phyloP scores from a whole-genome alignment of 2,113 vertebrate species.

The Periophthalmodon schlosseri region DNA sequence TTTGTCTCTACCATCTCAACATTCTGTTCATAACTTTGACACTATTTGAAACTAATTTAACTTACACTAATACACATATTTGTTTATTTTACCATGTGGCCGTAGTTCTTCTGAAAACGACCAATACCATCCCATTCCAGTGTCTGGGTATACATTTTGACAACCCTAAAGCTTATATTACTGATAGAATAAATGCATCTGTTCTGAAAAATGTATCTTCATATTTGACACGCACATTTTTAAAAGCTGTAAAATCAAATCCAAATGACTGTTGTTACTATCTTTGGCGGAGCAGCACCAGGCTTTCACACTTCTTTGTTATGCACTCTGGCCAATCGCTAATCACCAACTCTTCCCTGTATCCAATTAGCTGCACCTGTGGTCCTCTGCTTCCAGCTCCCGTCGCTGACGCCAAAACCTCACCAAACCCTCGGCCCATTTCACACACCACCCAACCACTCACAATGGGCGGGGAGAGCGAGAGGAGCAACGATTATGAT shows the following conservation, averaged over 20 bases:
- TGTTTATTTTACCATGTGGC: no score
- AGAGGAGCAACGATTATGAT: not conserved
- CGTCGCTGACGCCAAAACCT: conserved; percentile 12
- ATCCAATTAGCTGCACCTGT: conserved; percentile 29
- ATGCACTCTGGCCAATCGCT: conserved; percentile 18
- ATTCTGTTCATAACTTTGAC: no score
- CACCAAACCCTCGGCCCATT: not conserved
- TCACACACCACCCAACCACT: not conserved
- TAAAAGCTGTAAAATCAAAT: not conserved
- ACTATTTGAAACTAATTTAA: no score
- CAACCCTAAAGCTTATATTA: no score
- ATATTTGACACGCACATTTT: not conserved
- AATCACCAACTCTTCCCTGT: conserved; percentile 20
- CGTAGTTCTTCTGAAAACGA: no score
- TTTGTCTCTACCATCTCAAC: no score
- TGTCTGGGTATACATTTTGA: not conserved
- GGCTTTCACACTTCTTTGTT: not conserved
- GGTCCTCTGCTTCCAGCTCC: conserved; percentile 16
- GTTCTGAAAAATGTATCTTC: not conserved
- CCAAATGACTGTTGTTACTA: not conserved
- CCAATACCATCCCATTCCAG: no score
- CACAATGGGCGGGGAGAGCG: not conserved
- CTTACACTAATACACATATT: no score
- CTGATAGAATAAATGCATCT: not conserved
- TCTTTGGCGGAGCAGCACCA: not conserved